These are phyloP conservation scores for Platichthys stellatus DNA, from an alignment of 2,113 vertebrate genomes.

Conservation along the genomic window DNA sequence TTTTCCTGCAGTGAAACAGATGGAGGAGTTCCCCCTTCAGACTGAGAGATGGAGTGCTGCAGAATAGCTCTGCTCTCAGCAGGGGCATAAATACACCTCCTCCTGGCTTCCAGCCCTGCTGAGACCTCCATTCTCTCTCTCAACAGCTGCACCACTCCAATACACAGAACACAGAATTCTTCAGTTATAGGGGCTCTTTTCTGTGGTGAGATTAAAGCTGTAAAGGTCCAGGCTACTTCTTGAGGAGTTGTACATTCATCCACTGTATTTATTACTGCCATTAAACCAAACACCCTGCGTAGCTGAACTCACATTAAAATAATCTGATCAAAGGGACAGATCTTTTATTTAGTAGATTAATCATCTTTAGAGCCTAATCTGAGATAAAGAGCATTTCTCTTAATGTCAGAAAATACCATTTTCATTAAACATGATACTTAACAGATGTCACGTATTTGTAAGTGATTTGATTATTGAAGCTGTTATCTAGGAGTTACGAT, in stretches of 20 bases:
- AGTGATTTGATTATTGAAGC: too few relatives aligned
- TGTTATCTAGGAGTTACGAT: too few relatives aligned
- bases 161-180: conserved; percentile 15
- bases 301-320: background rate
- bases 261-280: background rate
- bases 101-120: conserved; percentile 42
- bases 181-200: conserved; percentile 9
- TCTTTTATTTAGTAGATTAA: too few relatives aligned
- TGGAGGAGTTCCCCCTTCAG: conserved; percentile 26
- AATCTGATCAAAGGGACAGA: too few relatives aligned
- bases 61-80: conserved; percentile 27
- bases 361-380: too few relatives aligned
- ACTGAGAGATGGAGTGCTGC: conserved; percentile 25
- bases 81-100: conserved; percentile 41
- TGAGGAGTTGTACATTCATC: background rate
- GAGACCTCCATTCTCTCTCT: conserved; percentile 33
- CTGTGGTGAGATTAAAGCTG: conserved; percentile 8
- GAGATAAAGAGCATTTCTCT: too few relatives aligned
- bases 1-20: conserved; percentile 33
- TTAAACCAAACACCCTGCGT: background rate
- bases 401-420: too few relatives aligned
- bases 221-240: background rate
- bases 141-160: conserved; percentile 20
- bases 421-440: too few relatives aligned
- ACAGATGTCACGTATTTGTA: too few relatives aligned